Evolutionary conservation across 37 sponge, comb jelly and placozoan genomes (phyloP), one percentile per base, ranked within the genome.

Genomic region (Geodia barretti): DNA sequence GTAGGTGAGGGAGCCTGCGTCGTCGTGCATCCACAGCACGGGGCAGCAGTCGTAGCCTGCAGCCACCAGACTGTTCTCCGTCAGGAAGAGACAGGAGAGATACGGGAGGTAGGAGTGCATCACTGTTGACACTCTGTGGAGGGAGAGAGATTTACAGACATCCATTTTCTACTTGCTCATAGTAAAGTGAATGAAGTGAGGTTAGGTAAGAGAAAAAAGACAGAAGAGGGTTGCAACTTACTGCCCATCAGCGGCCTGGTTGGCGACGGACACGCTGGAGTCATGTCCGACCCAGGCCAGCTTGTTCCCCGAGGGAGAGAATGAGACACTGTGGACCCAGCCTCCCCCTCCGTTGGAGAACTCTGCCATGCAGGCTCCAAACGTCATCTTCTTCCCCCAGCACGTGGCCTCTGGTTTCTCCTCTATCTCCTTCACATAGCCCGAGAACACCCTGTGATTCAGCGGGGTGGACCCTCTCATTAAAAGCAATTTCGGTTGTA

Each of bases 361-460:
- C 87, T 99, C 99, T 1, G 89, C 92, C 93, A 99, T 95, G 39
- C 91, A 77, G 37, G 68, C 70, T 19, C 99, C 95, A 87, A 97
- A 95, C n/a, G 92, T 84, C 93, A 92, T 95, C 90, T 99, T 99
- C 90, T 95, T 95, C 43, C 98, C 97, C 99, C 99, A 99, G 31
- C 64, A 37, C 3, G 97, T 95, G 4, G 95, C 41, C 2, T 84
- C 88, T 8, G 99, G 99, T 79, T 99, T 97, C 17, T 92, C 97
- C 41, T 95, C 94, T 61, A 94, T 91, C 74, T 99, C 99, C 74
- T 99, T 99, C 60, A 95, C 84, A 72, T 97, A 97, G 28, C 89
- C 90, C 34, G 97, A 99, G 87, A 93, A 98, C 23, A 98, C 96
- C 35, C 99, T 87, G 75, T 25, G 79, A 33, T n/a, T 31, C 3